phyloP scores from a whole-genome alignment of 2,888 invertebrate genomes.

The Yponomeuta sedellus region DNA sequence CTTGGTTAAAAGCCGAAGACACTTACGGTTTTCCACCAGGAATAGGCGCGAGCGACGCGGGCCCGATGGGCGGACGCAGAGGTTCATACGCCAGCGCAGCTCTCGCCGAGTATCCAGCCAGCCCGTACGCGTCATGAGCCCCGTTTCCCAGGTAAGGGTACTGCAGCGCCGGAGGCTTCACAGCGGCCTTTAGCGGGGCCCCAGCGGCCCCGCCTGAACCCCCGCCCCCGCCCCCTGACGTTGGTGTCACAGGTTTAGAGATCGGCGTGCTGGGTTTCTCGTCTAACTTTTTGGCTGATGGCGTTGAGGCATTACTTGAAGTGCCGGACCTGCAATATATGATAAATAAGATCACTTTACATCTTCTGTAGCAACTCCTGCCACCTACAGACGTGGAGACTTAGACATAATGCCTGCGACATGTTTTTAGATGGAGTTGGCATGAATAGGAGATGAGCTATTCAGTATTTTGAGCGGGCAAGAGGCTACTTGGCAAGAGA shows the following conservation, averaged over 20 bases:
- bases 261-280: slow-evolving; percentile 95
- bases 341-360: not conserved
- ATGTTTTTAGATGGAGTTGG: not conserved
- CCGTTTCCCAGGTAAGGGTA: slow-evolving; percentile 79
- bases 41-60: slow-evolving; percentile 79
- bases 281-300: slow-evolving; percentile 90
- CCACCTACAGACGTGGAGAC: too few relatives aligned
- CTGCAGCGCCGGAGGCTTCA: slow-evolving; percentile 77
- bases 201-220: slow-evolving; percentile 75
- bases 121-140: slow-evolving; percentile 67
- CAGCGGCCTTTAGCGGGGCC: slow-evolving; percentile 73
- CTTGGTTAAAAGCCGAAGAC: slow-evolving; percentile 18
- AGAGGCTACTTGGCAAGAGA: too few relatives aligned
- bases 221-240: slow-evolving; percentile 78
- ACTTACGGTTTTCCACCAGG: slow-evolving; percentile 93
- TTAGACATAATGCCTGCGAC: too few relatives aligned
- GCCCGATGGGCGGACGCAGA: slow-evolving; percentile 67
- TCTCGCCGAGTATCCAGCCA: slow-evolving; percentile 69
- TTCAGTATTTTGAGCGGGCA: too few relatives aligned
- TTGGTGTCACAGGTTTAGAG: slow-evolving; percentile 92
- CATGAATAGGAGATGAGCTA: too few relatives aligned
- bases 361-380: too few relatives aligned
- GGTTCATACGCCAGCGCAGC: slow-evolving; percentile 71
- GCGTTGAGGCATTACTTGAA: slow-evolving; percentile 93
- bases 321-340: slow-evolving; percentile 82